Evolutionary conservation across 2,888 invertebrate species (phyloP).

Genomic region (Congeria kusceri): DNA sequence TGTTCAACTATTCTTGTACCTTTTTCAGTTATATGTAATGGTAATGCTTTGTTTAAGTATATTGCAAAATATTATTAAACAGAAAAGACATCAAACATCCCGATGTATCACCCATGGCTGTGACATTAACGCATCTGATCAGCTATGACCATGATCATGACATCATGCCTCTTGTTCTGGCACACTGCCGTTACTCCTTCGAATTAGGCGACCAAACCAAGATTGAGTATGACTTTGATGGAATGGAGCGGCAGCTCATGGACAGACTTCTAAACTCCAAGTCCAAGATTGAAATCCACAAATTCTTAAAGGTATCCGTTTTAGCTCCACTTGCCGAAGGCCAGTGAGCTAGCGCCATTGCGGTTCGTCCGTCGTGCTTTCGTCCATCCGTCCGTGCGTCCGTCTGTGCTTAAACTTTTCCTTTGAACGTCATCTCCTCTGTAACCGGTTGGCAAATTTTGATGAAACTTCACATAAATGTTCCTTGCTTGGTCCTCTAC

Average conservation of each 20-base stretch:
- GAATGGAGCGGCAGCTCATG: slow-evolving; percentile 70
- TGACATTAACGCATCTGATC: slow-evolving; percentile 68
- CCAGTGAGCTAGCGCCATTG: too few species aligned
- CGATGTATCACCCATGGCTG: slow-evolving; percentile 49
- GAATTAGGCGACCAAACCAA: slow-evolving; percentile 47
- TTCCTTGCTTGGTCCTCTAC: too few species aligned
- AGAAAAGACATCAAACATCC: slow-evolving; percentile 1
- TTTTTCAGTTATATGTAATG: too few species aligned
- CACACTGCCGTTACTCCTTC: slow-evolving; percentile 76
- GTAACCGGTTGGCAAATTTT: too few species aligned
- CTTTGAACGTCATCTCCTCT: too few species aligned
- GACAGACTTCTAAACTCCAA: slow-evolving; percentile 69
- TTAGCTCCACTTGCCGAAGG: neutral
- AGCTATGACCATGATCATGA: slow-evolving; percentile 70
- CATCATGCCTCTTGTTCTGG: slow-evolving; percentile 72
- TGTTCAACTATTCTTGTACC: too few species aligned
- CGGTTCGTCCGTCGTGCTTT: too few species aligned
- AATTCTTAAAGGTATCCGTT: neutral
- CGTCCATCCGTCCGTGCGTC: too few species aligned
- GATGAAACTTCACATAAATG: too few species aligned
- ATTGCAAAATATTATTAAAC: too few species aligned
- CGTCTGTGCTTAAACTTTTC: too few species aligned
- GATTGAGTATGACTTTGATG: slow-evolving; percentile 72
- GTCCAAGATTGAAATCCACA: slow-evolving; percentile 19
- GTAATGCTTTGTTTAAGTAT: too few species aligned